A percentile compares a stretch with the other conserved stretches of the same genome.
These are phyloP conservation scores for Thera britannica DNA, from an alignment of 2,888 invertebrate species.

Conservation along the genomic window DNA sequence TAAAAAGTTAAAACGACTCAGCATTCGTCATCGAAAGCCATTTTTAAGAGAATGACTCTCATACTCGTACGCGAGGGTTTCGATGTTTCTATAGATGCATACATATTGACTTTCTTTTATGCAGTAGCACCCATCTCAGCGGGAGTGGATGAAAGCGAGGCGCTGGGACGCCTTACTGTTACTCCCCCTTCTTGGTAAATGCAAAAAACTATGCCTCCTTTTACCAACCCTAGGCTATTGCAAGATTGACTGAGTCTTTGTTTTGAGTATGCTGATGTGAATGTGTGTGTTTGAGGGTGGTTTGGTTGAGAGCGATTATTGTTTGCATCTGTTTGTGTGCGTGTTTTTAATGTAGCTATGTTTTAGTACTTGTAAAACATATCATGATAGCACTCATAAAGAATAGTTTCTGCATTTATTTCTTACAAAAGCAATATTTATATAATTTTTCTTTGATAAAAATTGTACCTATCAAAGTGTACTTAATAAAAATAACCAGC, in stretches of 20 bases:
- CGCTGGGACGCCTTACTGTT: constrained; percentile 68
- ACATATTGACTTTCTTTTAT: constrained; percentile 72
- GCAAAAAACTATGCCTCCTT: constrained; percentile 68
- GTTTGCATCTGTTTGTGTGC: constrained; percentile 44
- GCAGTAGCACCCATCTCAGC: constrained; percentile 60
- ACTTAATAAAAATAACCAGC: too few relatives aligned
- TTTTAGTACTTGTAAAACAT: constrained; percentile 8
- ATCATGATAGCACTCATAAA: constrained; percentile 11
- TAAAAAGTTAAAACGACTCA: constrained; percentile 75
- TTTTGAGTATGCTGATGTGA: constrained; percentile 62
- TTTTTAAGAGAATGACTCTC: constrained; percentile 72
- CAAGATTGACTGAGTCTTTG: constrained; percentile 76
- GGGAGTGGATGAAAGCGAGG: constrained; percentile 79
- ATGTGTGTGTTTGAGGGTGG: constrained; percentile 42
- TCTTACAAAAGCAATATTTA: too few relatives aligned
- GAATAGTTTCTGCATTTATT: too few relatives aligned
- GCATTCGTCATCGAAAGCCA: constrained; percentile 81
- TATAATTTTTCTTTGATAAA: too few relatives aligned
- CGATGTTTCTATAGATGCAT: constrained; percentile 40
- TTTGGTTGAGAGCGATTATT: constrained; percentile 41
- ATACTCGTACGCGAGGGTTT: constrained; percentile 62
- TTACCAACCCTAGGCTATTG: constrained; percentile 70
- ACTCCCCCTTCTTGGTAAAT: constrained; percentile 76
- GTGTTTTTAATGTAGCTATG: constrained; percentile 6
- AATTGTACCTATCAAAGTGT: too few relatives aligned